These are phyloP conservation scores for Drosophila dives DNA, from an alignment of 2,888 invertebrate genomes.

Conservation along the genomic window DNA sequence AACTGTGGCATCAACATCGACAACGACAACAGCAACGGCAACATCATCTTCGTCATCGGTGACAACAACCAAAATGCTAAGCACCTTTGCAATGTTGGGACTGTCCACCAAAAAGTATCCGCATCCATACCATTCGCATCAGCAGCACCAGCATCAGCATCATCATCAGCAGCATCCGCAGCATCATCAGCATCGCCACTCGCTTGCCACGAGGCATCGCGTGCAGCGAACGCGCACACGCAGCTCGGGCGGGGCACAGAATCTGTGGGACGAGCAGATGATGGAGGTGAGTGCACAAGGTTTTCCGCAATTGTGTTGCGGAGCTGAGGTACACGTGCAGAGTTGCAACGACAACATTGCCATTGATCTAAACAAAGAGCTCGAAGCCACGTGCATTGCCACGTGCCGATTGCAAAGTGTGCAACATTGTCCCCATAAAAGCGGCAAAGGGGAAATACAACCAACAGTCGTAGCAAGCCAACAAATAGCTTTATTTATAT, in stretches of 20 bases:
- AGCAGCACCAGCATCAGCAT: constrained; percentile 80
- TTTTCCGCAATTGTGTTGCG: neutral
- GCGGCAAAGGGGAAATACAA: neutral
- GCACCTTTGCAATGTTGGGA: constrained; percentile 70
- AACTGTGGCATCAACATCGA: constrained; percentile 9
- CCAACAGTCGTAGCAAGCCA: neutral
- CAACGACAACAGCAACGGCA: constrained; percentile 6
- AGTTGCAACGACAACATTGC: no score
- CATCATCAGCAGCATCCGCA: constrained; percentile 68
- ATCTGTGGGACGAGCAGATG: constrained; percentile 84
- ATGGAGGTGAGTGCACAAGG: constrained; percentile 80
- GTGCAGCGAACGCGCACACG: constrained; percentile 84
- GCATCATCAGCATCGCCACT: constrained; percentile 69
- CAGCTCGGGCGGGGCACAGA: constrained; percentile 84
- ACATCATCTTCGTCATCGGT: constrained; percentile 15
- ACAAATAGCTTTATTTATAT: neutral
- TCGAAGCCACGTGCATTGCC: no score
- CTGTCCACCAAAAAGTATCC: constrained; percentile 59
- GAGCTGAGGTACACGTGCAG: no score
- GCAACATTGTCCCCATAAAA: neutral
- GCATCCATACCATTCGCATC: constrained; percentile 58
- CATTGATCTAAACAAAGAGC: no score
- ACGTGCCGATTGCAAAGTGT: no score
- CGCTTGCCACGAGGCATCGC: constrained; percentile 83
- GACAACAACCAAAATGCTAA: constrained; percentile 42